Evolutionary conservation across 2,113 vertebrate genomes (phyloP).

Genomic region (Daboia siamensis): DNA sequence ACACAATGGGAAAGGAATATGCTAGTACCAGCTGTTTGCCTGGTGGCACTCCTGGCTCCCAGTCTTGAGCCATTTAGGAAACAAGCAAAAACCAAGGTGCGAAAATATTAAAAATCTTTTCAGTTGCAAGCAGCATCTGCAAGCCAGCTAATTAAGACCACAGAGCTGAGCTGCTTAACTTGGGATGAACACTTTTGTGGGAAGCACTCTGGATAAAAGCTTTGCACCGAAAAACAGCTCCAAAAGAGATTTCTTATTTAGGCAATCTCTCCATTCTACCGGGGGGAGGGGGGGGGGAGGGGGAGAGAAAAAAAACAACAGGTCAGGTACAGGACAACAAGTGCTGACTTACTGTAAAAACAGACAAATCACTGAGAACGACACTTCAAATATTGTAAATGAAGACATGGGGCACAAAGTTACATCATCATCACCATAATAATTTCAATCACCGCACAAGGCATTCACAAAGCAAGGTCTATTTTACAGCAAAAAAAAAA

Average conservation of each 20-base stretch:
- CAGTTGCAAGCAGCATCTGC: background rate
- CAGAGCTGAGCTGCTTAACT: background rate
- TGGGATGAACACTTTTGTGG: background rate
- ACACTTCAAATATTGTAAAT: background rate
- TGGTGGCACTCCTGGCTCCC: background rate
- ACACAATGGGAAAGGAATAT: background rate
- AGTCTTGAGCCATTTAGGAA: background rate
- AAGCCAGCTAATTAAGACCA: background rate
- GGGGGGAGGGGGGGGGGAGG: background rate
- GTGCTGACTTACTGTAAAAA: background rate
- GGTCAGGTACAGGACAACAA: background rate
- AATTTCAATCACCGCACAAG: background rate
- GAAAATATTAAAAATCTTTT: background rate
- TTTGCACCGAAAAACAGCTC: background rate
- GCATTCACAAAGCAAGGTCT: background rate
- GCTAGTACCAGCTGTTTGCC: background rate
- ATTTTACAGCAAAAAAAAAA: background rate
- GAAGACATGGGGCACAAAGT: background rate
- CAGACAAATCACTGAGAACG: background rate
- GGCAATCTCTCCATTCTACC: background rate
- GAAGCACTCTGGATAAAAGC: background rate
- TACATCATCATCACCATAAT: background rate
- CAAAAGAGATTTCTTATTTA: background rate
- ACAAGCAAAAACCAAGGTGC: background rate
- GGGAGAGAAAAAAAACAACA: background rate